Percentiles rank a stretch among this genome's conserved stretches.
These are phyloP conservation scores for Crotalus viridis DNA, from an alignment of 2,113 vertebrate genomes.

Conservation along the genomic window DNA sequence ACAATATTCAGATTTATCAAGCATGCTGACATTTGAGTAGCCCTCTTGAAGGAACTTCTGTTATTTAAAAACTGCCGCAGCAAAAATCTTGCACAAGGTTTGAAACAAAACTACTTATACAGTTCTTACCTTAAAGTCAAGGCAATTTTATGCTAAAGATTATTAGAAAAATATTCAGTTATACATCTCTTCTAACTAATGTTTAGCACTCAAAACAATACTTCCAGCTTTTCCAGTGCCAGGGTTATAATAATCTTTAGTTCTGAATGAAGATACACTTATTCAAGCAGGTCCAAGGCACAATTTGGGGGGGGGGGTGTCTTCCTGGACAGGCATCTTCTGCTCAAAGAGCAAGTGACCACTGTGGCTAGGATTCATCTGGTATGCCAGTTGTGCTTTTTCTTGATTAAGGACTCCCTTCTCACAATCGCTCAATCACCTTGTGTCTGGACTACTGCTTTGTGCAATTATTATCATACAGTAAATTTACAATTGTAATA, in stretches of 20 bases:
- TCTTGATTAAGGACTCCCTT: not conserved
- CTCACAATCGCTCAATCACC: not conserved
- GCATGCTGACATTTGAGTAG: not conserved
- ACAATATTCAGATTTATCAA: slow-evolving; percentile 20
- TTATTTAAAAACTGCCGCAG: not conserved
- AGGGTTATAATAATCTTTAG: not conserved
- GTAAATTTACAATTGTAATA: not conserved
- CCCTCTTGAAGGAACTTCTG: not conserved
- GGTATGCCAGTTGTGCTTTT: not conserved
- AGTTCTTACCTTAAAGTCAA: not conserved
- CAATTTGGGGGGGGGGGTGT: not conserved
- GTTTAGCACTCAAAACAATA: not conserved
- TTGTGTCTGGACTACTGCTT: not conserved
- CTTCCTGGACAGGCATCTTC: not conserved
- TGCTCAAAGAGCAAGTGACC: not conserved
- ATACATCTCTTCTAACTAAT: not conserved
- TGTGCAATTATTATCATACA: not conserved
- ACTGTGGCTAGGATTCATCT: not conserved
- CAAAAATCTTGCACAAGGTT: not conserved
- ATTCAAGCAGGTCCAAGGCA: not conserved
- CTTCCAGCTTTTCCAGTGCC: not conserved
- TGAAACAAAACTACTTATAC: not conserved
- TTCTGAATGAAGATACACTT: not conserved
- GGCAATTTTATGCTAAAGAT: not conserved
- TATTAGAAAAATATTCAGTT: not conserved